phyloP scores from a whole-genome alignment of 2,113 vertebrate genomes.

The Hassar affinis region DNA sequence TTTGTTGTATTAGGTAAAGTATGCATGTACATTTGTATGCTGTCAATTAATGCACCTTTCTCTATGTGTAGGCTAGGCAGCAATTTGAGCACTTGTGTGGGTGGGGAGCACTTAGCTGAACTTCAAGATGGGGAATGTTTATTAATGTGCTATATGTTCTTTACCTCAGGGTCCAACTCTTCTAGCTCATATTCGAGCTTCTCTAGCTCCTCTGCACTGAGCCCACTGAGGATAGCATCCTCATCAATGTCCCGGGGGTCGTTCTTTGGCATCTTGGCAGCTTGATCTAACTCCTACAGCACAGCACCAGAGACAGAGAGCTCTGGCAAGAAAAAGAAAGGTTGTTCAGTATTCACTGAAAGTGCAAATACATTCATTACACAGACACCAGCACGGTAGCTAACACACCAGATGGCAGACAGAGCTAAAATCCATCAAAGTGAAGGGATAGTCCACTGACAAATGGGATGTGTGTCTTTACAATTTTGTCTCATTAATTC shows the following conservation, averaged over 20 bases:
- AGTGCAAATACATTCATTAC: slow-evolving; percentile 12
- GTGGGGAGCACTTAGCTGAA: neutral
- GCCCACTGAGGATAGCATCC: slow-evolving; percentile 86
- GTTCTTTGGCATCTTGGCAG: slow-evolving; percentile 70
- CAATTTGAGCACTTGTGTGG: neutral
- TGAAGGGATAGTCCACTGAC: neutral
- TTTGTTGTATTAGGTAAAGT: neutral
- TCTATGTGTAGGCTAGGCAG: neutral
- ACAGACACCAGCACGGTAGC: neutral
- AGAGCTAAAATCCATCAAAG: neutral
- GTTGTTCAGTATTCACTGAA: neutral
- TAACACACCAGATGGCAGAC: slow-evolving; percentile 1
- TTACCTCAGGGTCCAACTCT: slow-evolving; percentile 96
- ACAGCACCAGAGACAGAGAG: slow-evolving; percentile 43
- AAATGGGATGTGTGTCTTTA: neutral
- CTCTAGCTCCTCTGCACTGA: slow-evolving; percentile 85
- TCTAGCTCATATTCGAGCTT: slow-evolving; percentile 85
- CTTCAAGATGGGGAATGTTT: neutral
- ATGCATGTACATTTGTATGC: neutral
- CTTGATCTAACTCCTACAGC: slow-evolving; percentile 52
- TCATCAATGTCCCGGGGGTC: slow-evolving; percentile 94
- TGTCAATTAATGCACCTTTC: neutral
- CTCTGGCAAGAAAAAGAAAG: slow-evolving; percentile 21
- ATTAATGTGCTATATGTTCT: neutral
- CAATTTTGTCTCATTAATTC: neutral